Evolutionary conservation across 2,797 vertebrate genomes (phyloP).

Genomic region (Sylvilagus floridanus): DNA sequence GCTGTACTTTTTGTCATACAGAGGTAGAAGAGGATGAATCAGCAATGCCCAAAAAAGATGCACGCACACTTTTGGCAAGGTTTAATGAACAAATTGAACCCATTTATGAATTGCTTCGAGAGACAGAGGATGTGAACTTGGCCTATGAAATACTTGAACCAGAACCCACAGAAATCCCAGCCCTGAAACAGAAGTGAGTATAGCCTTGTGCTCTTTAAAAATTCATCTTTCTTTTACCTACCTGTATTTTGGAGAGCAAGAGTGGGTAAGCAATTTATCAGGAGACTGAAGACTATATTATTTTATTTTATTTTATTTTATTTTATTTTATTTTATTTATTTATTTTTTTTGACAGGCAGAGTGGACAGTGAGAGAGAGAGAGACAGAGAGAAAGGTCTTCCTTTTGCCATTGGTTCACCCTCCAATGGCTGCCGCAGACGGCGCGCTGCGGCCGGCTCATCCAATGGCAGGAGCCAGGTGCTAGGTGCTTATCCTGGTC

Average conservation of each 20-base stretch:
- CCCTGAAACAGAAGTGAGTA: slow-evolving; percentile 95
- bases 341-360: no score
- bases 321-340: no score
- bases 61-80: slow-evolving; percentile 95
- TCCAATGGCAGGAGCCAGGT: no score
- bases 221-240: no score
- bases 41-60: slow-evolving; percentile 95
- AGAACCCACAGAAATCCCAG: slow-evolving; percentile 96
- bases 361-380: no score
- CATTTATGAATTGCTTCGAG: slow-evolving; percentile 95
- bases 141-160: slow-evolving; percentile 97
- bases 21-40: slow-evolving; percentile 99
- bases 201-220: neutral
- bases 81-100: slow-evolving; percentile 99
- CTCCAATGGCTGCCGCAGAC: no score
- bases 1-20: slow-evolving; percentile 97
- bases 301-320: no score
- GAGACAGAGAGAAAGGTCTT: no score
- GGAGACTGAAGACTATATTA: neutral
- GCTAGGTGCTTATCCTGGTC: no score
- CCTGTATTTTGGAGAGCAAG: slow-evolving; percentile 30
- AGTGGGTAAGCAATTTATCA: slow-evolving; percentile 35
- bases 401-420: no score
- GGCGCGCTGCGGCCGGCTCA: no score
- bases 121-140: slow-evolving; percentile 97